A percentile compares a stretch with the other conserved stretches of the same genome.
Conservation (phyloP, 1,140 invertebrate species). For the Heliconius hermathena region DNA sequence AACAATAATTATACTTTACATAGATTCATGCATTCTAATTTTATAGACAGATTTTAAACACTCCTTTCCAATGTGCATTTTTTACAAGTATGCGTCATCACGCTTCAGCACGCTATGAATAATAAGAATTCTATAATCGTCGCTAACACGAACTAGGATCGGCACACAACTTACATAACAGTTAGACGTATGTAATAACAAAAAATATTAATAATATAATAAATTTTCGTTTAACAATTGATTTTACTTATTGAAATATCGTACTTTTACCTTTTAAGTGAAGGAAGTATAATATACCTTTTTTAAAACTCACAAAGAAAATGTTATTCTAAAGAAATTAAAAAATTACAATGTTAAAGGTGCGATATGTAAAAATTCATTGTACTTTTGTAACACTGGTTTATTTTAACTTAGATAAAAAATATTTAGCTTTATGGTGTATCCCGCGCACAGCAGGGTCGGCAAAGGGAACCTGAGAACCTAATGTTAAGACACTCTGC, state of each 20-base stretch:
- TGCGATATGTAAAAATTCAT: too few relatives aligned
- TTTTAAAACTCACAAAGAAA: too few relatives aligned
- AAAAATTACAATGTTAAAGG: too few relatives aligned
- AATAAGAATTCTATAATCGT: slow-evolving; percentile 22
- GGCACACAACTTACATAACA: neutral
- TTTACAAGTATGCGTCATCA: slow-evolving; percentile 28
- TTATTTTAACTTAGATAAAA: too few relatives aligned
- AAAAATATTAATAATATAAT: neutral
- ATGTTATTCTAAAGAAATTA: too few relatives aligned
- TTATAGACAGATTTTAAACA: neutral
- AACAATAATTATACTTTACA: neutral
- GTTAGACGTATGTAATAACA: neutral
- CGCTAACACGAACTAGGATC: neutral
- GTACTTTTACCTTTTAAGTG: too few relatives aligned
- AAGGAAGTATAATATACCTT: too few relatives aligned
- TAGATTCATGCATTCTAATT: neutral
- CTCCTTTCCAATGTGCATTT: slow-evolving; percentile 14
- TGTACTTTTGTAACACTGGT: too few relatives aligned
- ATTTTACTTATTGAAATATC: neutral
- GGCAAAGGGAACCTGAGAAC: too few relatives aligned
- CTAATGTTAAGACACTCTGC: too few relatives aligned
- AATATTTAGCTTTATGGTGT: too few relatives aligned
- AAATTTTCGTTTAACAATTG: neutral
- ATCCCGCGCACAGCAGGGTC: too few relatives aligned
- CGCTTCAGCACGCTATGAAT: slow-evolving; percentile 23